phyloP scores from a whole-genome alignment of 2,888 invertebrate species.

The Metopia argyrocephala region DNA sequence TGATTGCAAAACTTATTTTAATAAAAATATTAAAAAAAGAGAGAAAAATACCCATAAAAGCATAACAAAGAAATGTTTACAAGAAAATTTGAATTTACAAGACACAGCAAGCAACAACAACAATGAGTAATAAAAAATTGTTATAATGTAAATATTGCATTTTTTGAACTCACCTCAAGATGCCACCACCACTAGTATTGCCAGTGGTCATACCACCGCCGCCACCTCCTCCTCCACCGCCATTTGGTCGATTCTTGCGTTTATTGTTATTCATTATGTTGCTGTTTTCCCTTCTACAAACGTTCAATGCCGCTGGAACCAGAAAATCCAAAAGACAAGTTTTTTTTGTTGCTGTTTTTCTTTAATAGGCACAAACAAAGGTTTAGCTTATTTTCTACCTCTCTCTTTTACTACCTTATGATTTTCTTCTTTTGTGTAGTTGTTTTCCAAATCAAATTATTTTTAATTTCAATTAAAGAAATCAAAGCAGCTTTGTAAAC shows the following conservation, averaged over 20 bases:
- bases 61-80: conserved; percentile 31
- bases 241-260: conserved; percentile 89
- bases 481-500: conserved; percentile 25
- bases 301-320: conserved; percentile 49
- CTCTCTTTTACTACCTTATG: not conserved
- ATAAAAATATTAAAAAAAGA: not conserved
- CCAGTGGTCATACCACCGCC: conserved; percentile 65
- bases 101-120: not conserved
- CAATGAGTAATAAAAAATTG: not conserved
- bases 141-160: not conserved
- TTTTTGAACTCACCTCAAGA: conserved; percentile 57
- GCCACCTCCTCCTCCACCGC: conserved; percentile 69
- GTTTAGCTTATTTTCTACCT: conserved; percentile 26
- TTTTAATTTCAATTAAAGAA: conserved; percentile 19
- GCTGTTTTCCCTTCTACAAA: conserved; percentile 38
- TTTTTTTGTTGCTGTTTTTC: not conserved
- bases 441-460: conserved; percentile 2
- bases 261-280: conserved; percentile 82
- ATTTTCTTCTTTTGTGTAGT: not conserved
- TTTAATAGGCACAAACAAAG: conserved; percentile 47
- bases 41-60: not conserved
- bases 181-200: conserved; percentile 68
- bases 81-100: conserved; percentile 19
- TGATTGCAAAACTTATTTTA: no score
- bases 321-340: conserved; percentile 43